Percentiles rank a stretch among this genome's conserved stretches.
phyloP scores from a whole-genome alignment of 2,888 invertebrate genomes.

The Mayetiola destructor region DNA sequence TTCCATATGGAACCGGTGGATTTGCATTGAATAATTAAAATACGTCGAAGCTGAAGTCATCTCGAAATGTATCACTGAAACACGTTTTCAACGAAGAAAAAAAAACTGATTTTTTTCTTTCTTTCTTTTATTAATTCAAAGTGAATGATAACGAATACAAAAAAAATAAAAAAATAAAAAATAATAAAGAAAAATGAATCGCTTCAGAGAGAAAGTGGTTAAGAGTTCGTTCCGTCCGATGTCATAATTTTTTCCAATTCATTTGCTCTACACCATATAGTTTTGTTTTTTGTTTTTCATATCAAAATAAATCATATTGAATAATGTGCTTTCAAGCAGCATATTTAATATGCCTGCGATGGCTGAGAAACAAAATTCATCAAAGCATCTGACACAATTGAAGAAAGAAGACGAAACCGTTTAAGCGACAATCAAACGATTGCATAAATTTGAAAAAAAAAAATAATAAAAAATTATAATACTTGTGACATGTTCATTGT shows the following conservation, averaged over 20 bases:
- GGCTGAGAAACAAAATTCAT: neutral
- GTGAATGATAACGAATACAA: neutral
- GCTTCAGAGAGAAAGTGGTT: conserved; percentile 6
- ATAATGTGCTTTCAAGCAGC: neutral
- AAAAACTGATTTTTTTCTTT: neutral
- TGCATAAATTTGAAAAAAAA: conserved; percentile 8
- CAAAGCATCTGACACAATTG: neutral
- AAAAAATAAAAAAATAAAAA: no score
- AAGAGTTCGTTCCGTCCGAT: conserved; percentile 9
- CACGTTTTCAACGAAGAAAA: neutral
- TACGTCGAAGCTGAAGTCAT: no score
- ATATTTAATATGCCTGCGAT: neutral
- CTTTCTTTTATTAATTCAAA: neutral
- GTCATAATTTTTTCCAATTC: conserved; percentile 3
- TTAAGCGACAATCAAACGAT: no score
- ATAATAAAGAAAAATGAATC: no score
- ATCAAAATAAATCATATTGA: conserved; percentile 12
- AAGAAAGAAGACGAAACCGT: neutral
- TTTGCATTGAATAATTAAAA: no score
- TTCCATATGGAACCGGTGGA: conserved; percentile 11
- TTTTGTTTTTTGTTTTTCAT: neutral
- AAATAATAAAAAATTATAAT: no score
- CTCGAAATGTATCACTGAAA: neutral
- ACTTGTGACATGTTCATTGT: no score
- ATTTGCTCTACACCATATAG: neutral